Conservation (phyloP, 2,888 invertebrate species). For the Apotomis capreana region DNA sequence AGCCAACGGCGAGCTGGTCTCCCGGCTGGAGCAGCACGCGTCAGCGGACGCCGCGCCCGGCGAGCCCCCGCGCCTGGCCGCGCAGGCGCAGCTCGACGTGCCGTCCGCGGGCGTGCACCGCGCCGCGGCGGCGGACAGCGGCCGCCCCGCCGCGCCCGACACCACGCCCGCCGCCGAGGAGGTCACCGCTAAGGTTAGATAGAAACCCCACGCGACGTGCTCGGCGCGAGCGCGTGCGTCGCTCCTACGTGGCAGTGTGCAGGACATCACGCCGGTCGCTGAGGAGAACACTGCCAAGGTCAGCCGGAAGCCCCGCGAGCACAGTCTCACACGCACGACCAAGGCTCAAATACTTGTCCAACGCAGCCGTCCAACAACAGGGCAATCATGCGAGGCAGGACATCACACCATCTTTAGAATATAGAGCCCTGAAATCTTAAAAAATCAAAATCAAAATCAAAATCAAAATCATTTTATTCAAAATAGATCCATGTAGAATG, state of each 20-base stretch:
- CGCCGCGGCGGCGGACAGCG: constrained; percentile 74
- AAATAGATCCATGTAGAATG: too few relatives aligned
- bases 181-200: constrained; percentile 69
- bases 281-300: constrained; percentile 77
- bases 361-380: too few relatives aligned
- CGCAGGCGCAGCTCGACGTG: constrained; percentile 82
- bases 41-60: constrained; percentile 67
- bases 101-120: constrained; percentile 83
- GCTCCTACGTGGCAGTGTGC: too few relatives aligned
- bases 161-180: constrained; percentile 64
- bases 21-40: constrained; percentile 72
- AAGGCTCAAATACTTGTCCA: too few relatives aligned
- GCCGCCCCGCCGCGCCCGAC: constrained; percentile 66
- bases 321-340: neutral
- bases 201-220: neutral
- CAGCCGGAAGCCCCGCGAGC: constrained; percentile 15
- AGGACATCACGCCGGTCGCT: constrained; percentile 58
- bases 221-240: too few relatives aligned
- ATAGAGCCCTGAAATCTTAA: too few relatives aligned
- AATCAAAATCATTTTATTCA: too few relatives aligned
- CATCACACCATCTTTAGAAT: too few relatives aligned
- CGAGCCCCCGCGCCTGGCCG: constrained; percentile 73
- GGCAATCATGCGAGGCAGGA: too few relatives aligned
- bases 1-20: constrained; percentile 70
- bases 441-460: too few relatives aligned